Conservation (phyloP, 2,888 invertebrate genomes). For the Glomeris marginata region DNA sequence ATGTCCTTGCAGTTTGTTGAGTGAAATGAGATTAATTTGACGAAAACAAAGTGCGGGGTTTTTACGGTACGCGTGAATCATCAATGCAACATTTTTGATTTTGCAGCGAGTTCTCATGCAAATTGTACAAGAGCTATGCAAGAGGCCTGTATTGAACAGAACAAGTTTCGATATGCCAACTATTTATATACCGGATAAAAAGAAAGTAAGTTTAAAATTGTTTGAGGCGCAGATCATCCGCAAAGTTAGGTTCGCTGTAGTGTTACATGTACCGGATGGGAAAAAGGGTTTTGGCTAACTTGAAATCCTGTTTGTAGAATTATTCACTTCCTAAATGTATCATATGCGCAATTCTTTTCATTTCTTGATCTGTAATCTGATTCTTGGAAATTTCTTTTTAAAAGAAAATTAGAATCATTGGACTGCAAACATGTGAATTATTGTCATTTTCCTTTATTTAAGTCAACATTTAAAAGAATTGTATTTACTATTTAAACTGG, state of each 20-base stretch:
- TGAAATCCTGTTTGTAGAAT: not conserved
- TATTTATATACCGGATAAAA: constrained; percentile 38
- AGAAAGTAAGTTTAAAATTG: constrained; percentile 28
- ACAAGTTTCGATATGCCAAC: constrained; percentile 43
- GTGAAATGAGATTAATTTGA: not conserved
- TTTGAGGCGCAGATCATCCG: not conserved
- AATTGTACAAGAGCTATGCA: constrained; percentile 43
- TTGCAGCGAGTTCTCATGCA: constrained; percentile 40
- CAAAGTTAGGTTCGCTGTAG: no score
- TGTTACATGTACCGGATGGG: no score
- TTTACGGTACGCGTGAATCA: no score
- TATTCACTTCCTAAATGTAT: not conserved
- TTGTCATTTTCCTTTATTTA: no score
- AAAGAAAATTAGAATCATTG: no score
- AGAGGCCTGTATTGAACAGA: constrained; percentile 39
- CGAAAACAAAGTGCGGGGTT: no score
- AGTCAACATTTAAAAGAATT: no score
- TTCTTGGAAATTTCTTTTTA: no score
- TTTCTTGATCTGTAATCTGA: not conserved
- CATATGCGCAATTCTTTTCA: not conserved
- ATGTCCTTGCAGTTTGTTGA: not conserved
- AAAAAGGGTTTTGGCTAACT: no score
- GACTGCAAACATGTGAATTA: no score
- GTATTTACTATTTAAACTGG: no score
- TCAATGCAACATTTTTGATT: constrained; percentile 6